Conservation (phyloP, 2,113 vertebrate species). For the Penelope pileata region DNA sequence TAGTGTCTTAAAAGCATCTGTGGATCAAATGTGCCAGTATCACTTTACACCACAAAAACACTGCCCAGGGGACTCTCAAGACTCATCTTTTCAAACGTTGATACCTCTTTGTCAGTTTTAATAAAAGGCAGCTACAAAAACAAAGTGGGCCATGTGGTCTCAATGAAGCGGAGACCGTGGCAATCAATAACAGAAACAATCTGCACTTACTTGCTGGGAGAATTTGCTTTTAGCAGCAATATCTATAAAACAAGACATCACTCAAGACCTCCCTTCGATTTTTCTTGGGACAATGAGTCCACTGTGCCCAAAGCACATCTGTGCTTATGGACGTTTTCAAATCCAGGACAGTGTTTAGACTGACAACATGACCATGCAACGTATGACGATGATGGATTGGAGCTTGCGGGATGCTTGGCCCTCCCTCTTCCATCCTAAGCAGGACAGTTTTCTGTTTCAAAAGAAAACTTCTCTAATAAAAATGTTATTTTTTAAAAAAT, state of each 20-base stretch:
- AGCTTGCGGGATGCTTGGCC: neutral
- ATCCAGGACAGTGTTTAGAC: slow-evolving; percentile 34
- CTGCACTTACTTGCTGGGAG: slow-evolving; percentile 31
- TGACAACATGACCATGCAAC: neutral
- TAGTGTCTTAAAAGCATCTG: slow-evolving; percentile 62
- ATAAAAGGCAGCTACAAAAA: slow-evolving; percentile 70
- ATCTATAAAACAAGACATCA: slow-evolving; percentile 37
- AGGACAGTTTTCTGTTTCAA: neutral
- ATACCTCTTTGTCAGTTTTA: slow-evolving; percentile 69
- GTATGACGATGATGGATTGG: neutral
- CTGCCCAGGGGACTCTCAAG: slow-evolving; percentile 49
- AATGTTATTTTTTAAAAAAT: neutral
- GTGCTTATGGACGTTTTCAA: neutral
- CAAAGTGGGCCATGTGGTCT: slow-evolving; percentile 65
- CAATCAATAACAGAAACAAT: slow-evolving; percentile 62
- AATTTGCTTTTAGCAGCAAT: slow-evolving; percentile 54
- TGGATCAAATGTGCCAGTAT: slow-evolving; percentile 58
- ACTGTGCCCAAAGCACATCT: slow-evolving; percentile 49
- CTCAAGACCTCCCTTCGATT: slow-evolving; percentile 30
- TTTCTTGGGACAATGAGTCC: slow-evolving; percentile 47
- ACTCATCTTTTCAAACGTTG: slow-evolving; percentile 53
- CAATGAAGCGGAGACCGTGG: slow-evolving; percentile 32
- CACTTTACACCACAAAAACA: slow-evolving; percentile 48
- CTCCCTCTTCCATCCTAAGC: neutral
- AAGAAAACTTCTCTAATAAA: slow-evolving; percentile 1